A percentile compares a stretch with the other conserved stretches of the same genome.
Evolutionary conservation across 2,113 vertebrate species (phyloP).

Genomic region (Urocitellus parryii): DNA sequence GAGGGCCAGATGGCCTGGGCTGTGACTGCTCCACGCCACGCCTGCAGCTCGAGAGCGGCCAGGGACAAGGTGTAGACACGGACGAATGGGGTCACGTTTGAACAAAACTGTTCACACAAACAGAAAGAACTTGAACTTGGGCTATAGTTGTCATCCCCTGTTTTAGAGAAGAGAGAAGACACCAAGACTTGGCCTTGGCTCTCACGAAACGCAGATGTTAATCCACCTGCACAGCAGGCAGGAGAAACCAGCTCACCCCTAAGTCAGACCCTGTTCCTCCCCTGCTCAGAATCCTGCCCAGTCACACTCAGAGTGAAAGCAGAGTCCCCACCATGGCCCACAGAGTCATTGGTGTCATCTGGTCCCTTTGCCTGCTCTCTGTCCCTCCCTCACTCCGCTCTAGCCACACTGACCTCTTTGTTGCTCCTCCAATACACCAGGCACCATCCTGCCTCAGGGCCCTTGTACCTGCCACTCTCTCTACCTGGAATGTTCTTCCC

Average conservation of each 20-base stretch:
- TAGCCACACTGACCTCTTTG: neutral
- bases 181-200: neutral
- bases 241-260: neutral
- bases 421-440: neutral
- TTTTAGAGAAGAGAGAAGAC: neutral
- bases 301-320: slow-evolving; percentile 60
- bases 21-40: rapidly evolving
- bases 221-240: neutral
- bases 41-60: neutral
- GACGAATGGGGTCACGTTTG: neutral
- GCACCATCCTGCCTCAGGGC: neutral
- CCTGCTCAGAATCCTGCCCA: neutral
- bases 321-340: neutral
- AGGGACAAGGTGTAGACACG: neutral
- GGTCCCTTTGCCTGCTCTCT: neutral
- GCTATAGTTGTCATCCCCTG: neutral
- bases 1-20: neutral
- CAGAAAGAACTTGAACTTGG: neutral
- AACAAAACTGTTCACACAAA: neutral
- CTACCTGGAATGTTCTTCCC: neutral
- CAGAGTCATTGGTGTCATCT: rapidly evolving
- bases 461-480: neutral
- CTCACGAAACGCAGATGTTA: neutral
- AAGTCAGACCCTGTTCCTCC: neutral
- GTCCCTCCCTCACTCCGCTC: neutral